A percentile compares a stretch with the other conserved stretches of the same genome.
phyloP scores from a whole-genome alignment of 2,113 vertebrate genomes.

The Nicator chloris region DNA sequence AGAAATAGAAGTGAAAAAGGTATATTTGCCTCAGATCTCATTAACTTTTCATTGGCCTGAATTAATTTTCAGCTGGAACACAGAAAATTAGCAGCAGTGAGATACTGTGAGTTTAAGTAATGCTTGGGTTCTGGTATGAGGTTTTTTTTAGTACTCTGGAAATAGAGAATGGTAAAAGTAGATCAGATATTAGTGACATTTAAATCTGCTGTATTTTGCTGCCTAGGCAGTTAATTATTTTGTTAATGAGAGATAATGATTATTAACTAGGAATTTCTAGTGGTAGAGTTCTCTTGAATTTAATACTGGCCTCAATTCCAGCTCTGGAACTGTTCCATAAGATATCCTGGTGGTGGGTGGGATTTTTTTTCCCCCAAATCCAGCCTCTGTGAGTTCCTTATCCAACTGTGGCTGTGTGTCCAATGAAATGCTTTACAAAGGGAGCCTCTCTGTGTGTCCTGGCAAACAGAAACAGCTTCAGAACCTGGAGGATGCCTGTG shows the following conservation, averaged over 20 bases:
- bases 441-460: neutral
- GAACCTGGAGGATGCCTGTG: slow-evolving; percentile 92
- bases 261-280: neutral
- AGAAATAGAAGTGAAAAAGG: slow-evolving; percentile 94
- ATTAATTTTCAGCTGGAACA: neutral
- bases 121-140: neutral
- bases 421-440: neutral
- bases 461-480: slow-evolving; percentile 87
- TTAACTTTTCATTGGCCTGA: neutral
- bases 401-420: neutral
- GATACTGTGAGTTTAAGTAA: neutral
- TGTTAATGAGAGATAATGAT: neutral
- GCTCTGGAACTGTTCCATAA: neutral
- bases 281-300: neutral
- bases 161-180: neutral
- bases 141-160: neutral
- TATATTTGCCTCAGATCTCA: slow-evolving; percentile 15
- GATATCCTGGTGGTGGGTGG: neutral
- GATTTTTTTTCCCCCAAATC: neutral
- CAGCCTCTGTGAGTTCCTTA: neutral
- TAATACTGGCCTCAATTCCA: neutral
- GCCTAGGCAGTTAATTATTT: neutral
- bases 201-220: neutral
- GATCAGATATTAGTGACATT: no score
- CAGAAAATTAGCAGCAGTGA: neutral